Conservation (phyloP, 2,113 vertebrate species). For the Bubo blakistoni region DNA sequence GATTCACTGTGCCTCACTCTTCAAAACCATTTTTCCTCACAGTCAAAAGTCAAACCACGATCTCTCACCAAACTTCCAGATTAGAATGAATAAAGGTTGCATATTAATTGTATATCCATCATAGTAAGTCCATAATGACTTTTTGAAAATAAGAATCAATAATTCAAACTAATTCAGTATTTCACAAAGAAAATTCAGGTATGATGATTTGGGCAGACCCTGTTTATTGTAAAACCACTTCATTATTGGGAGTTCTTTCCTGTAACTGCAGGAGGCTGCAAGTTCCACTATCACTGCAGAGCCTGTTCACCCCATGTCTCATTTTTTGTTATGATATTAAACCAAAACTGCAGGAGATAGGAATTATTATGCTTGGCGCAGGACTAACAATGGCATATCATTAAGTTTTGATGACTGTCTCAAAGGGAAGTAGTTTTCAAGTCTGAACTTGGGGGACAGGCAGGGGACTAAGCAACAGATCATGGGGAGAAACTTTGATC, state of each 20-base stretch:
- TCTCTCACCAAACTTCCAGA: neutral
- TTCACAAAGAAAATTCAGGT: neutral
- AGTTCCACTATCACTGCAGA: neutral
- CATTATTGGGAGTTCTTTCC: neutral
- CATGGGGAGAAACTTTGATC: neutral
- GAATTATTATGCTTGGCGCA: slow-evolving; percentile 16
- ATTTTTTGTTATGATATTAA: neutral
- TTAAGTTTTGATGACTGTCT: slow-evolving; percentile 10
- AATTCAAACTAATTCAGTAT: neutral
- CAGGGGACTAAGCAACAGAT: neutral
- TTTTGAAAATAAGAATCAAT: neutral
- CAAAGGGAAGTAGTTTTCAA: slow-evolving; percentile 17
- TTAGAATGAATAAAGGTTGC: neutral
- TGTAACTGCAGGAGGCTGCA: neutral
- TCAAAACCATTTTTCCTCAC: neutral
- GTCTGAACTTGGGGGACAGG: neutral
- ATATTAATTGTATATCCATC: too few species aligned
- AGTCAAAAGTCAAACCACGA: neutral
- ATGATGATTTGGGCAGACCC: neutral
- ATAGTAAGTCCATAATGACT: neutral
- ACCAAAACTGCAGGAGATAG: neutral
- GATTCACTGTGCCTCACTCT: neutral
- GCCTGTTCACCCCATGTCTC: neutral
- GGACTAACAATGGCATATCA: slow-evolving; percentile 1
- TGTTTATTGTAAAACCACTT: neutral